Evolutionary conservation across 2,797 vertebrate genomes (phyloP), one percentile per base, ranked within the genome.

Genomic region (Acrossocheilus fasciatus): DNA sequence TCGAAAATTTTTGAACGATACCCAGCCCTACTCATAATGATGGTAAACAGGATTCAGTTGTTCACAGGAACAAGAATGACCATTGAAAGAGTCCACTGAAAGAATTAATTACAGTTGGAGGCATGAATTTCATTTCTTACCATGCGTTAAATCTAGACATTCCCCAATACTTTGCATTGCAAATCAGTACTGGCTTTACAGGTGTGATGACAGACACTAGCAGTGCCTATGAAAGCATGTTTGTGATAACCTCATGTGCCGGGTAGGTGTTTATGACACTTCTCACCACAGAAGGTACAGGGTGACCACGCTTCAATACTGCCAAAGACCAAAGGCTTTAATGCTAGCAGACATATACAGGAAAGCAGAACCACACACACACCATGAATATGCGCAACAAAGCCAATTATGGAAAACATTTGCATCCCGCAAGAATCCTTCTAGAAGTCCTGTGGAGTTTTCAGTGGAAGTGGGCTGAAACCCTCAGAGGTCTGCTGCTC

Each of bases 381-480:
- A 43, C 9, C 43, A 43, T 34, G 34, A 64, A 75, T 54, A 54
- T 54, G 81, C 76, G 43, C 69, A 84, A 34, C 62, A 82, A 68
- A 77, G 34, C 30, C 69, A 74, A 85, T 36, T 76, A 50, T 50
- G 23, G 62, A 70, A 50, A 47, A 81, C 15, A 39, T 72, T 85
- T 78, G 73, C 50, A 82, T 85, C 34, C 79, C 78, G 50, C 72
- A 88, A 59, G 69, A 85, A 81, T 82, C 79, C 18, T 10, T 4
- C 36, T 18, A n/a, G 43, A 30, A 45, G 14, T 20, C 76, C 4
- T 74, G 82, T 41, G 41, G 64, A 52, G 70, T 43, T 43, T 69
- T 76, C 52, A 87, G 30, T 83, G 76, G 57, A 52, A 84, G 80
- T 79, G 64, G 81, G 50, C 36, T 73, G 45, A 62, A 83, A 70